Conservation (phyloP, 2,797 vertebrate species). For the Ambastaia sidthimunki region DNA sequence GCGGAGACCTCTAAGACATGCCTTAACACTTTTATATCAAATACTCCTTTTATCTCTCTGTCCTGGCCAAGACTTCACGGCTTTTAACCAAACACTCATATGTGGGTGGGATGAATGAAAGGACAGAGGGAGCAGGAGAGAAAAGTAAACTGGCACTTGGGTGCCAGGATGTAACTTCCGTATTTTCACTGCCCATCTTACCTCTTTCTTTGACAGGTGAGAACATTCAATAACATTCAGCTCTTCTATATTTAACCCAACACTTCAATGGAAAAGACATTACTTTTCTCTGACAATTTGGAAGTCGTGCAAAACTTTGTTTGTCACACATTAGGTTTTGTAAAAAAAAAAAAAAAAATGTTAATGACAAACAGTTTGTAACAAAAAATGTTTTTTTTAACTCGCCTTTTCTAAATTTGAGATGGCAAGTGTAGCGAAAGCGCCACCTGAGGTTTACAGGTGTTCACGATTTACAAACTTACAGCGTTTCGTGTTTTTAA, state of each 20-base stretch:
- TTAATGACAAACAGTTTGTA: too few species aligned
- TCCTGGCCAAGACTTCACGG: constrained; percentile 71
- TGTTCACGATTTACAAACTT: background rate
- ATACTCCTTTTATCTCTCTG: constrained; percentile 64
- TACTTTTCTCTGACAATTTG: background rate
- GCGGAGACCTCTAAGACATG: constrained; percentile 20
- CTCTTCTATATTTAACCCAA: constrained; percentile 59
- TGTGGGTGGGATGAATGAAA: constrained; percentile 48
- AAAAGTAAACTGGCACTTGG: constrained; percentile 71
- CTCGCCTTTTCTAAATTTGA: too few species aligned
- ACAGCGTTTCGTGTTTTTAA: background rate
- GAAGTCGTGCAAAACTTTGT: background rate
- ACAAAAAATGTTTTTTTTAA: too few species aligned
- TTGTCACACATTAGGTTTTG: background rate
- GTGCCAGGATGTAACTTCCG: constrained; percentile 73
- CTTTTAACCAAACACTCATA: constrained; percentile 67
- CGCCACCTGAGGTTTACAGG: background rate
- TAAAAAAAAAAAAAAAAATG: too few species aligned
- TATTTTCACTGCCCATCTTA: constrained; percentile 49
- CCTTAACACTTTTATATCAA: constrained; percentile 19
- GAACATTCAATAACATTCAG: constrained; percentile 61
- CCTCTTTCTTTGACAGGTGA: constrained; percentile 42
- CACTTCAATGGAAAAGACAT: constrained; percentile 5
- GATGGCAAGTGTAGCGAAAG: background rate
- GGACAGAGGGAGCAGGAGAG: constrained; percentile 57